Base-by-base conservation (phyloP, 2,797 vertebrate genomes). In the Sphenopsis melanotis region DNA sequence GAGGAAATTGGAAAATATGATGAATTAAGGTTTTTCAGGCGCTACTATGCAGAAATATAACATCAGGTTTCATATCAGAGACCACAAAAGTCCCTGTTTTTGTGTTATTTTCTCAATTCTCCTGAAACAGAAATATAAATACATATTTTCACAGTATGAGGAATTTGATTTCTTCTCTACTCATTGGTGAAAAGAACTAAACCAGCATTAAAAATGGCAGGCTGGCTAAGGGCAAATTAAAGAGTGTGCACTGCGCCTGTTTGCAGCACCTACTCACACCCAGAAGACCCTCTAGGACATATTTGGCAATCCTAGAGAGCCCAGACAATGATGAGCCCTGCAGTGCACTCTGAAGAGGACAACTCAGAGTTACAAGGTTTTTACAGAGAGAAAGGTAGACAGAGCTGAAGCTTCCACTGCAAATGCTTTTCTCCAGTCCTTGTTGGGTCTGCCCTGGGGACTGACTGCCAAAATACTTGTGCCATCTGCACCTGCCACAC, bases 321-420 rank as follows among this genome's bases (percentile, higher is more conserved):
- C 32, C 46, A 59, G 46, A 53, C 0, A 13, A 27, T 0, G 1
- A 22, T 1, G 6, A 61, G 6, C 17, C 29, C 37, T 37, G 13
- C 10, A 14, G 19, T 27, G 15, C n/a, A 10, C 47, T 60, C 56
- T 74, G 61, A 75, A 57, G 69, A 59, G 11, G 20, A 37, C 22
- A 61, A 3, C 4, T 72, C 18, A 42, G 52, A 42, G 21, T 1
- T 34, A 26, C 47, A 74, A 60, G 8, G 1, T 60, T 39, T 68
- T 30, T 57, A 9, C 61, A 72, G 14, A 15, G 18, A 57, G 22
- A 71, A 50, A 68, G 30, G 23, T 30, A 68, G 79, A 30, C 37
- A 47, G 15, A 64, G 30, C 6, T 57, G 50, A 83, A 61, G 5
- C 12, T 91, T 72, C 70, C 12, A 15, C 12, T 49, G 11, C 8